Conservation (phyloP, 2,888 invertebrate genomes). For the Leptinotarsa juncta region DNA sequence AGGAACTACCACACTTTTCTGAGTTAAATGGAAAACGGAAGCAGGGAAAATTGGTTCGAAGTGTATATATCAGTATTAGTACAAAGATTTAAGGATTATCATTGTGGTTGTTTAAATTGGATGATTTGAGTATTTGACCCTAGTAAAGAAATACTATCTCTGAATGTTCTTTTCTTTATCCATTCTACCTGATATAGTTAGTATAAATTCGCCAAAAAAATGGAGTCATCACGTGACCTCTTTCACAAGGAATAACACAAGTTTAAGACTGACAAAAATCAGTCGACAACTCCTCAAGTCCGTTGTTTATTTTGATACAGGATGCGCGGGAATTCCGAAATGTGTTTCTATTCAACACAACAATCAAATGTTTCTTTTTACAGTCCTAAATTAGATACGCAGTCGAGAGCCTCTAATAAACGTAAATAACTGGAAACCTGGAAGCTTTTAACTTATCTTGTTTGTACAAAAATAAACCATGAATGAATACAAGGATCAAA, state of each 20-base stretch:
- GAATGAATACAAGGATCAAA: conserved; percentile 37
- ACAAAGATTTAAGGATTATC: not conserved
- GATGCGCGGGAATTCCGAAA: conserved; percentile 37
- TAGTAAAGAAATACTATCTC: no score
- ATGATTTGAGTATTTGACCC: no score
- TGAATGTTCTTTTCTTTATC: no score
- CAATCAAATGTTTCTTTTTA: conserved; percentile 45
- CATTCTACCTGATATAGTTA: no score
- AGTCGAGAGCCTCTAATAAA: conserved; percentile 33
- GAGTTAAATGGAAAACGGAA: not conserved
- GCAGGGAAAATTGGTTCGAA: not conserved
- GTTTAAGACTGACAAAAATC: not conserved
- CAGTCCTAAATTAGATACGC: conserved; percentile 33
- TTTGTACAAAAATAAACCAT: conserved; percentile 44
- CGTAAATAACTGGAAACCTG: conserved; percentile 40
- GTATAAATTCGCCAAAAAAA: no score
- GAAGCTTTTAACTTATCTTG: conserved; percentile 42
- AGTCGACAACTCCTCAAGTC: conserved; percentile 14
- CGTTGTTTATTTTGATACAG: conserved; percentile 35
- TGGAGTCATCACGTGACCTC: no score
- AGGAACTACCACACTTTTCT: not conserved
- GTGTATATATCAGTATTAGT: not conserved
- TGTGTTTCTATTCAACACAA: conserved; percentile 49
- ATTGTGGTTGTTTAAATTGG: no score
- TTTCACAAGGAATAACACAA: not conserved